Base-by-base conservation (phyloP, 2,113 vertebrate genomes). In the Bettongia penicillata region DNA sequence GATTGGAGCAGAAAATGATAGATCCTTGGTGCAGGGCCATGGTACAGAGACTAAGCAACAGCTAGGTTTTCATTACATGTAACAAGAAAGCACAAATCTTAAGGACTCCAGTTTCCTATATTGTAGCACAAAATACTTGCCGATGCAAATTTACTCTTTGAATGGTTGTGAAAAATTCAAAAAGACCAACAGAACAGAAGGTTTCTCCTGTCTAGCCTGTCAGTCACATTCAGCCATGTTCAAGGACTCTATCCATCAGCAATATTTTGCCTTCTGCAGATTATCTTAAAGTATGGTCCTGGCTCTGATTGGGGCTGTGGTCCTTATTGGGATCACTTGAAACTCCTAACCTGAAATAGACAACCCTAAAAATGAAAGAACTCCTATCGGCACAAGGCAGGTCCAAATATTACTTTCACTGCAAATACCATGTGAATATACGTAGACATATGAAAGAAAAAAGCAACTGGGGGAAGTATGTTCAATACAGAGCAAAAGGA, bases 1-100 rank as follows among this genome's bases (percentile, higher is more conserved):
- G 98, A 98, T 97, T 99, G 99, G 96, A 99, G 97, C 1, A 98
- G 98, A 49, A 99, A 99, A 96, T 98, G 99, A 96, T 98, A 99
- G 91, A 99, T 98, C 98, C 98, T 98, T 0, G 98, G 98, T 77
- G 97, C 97, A 77, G 99, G 61, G 0, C 93, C 98, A 95, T 98
- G 98, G 93, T 98, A 98, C 92, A 99, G 98, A 96, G 98, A 99
- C 98, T 98, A 99, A 55, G 98, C 98, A 98, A 98, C 53, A 53
- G 23, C 23, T 24, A 53, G 23, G 23, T 53, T 53, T 53, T 24
- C 53, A 23, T 23, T 53, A 11, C 53, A 53, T 53, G 53, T 61
- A 61, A 61, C 12, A 68, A 68, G 31, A 28, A 61, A 68, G 31
- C 6, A 68, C 3, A 68, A 68, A 68, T 37, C 31, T 16, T 37